phyloP scores from a whole-genome alignment of 2,888 invertebrate species.

The Fabriciana adippe region DNA sequence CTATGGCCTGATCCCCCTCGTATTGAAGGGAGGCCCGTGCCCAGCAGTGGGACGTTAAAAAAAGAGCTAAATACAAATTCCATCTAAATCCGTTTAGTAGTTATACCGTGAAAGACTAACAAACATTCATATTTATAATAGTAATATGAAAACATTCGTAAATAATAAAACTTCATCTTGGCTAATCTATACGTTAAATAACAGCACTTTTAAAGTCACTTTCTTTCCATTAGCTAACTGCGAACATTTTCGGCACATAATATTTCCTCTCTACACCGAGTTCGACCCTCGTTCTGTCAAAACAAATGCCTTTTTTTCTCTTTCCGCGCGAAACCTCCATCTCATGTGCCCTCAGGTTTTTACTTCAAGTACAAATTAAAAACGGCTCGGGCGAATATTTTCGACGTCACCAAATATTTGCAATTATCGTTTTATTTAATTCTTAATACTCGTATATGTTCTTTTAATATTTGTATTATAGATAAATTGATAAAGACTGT shows the following conservation, averaged over 20 bases:
- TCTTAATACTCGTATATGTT: no score
- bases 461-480: no score
- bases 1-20: no score
- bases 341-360: constrained; percentile 63
- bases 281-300: constrained; percentile 64
- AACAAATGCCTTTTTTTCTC: constrained; percentile 63
- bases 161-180: neutral
- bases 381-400: constrained; percentile 53
- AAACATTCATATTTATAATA: neutral
- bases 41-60: no score
- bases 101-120: neutral
- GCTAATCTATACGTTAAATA: constrained; percentile 18
- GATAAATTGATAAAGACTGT: no score
- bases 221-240: constrained; percentile 41
- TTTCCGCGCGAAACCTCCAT: constrained; percentile 55
- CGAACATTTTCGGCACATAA: constrained; percentile 45
- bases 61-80: no score
- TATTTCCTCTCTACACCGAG: constrained; percentile 50
- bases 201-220: constrained; percentile 16
- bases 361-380: constrained; percentile 80
- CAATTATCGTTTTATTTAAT: no score
- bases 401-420: constrained; percentile 36
- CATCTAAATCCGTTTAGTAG: neutral
- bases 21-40: no score
- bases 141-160: neutral